Evolutionary conservation across 2,113 vertebrate genomes (phyloP).

Genomic region (Pygoscelis antarcticus): DNA sequence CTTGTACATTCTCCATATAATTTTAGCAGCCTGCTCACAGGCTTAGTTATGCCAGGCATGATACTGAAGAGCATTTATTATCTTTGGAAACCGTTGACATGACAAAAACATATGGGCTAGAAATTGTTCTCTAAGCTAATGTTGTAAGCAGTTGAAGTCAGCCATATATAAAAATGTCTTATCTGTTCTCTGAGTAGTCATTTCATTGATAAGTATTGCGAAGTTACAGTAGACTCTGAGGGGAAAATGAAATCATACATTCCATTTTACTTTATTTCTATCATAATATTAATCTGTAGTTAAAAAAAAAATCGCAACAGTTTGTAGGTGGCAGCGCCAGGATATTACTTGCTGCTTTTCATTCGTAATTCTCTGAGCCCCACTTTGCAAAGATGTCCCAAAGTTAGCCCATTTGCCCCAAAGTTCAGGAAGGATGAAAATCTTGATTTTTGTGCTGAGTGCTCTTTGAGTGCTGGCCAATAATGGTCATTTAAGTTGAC

Average conservation of each 20-base stretch:
- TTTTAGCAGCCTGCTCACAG: constrained; percentile 68
- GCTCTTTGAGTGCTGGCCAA: background rate
- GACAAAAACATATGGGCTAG: constrained; percentile 78
- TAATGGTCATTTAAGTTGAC: background rate
- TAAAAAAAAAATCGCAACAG: background rate
- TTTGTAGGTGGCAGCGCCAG: background rate
- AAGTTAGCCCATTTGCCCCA: background rate
- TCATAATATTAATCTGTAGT: background rate
- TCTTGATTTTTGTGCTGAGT: background rate
- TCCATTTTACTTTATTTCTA: background rate
- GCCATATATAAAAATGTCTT: background rate
- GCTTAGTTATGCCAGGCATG: constrained; percentile 74
- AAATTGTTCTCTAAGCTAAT: constrained; percentile 75
- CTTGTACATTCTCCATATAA: constrained; percentile 49
- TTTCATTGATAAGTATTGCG: background rate
- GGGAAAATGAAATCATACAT: background rate
- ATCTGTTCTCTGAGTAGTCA: background rate
- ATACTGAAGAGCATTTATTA: constrained; percentile 79
- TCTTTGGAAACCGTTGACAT: constrained; percentile 87
- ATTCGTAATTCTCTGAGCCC: background rate
- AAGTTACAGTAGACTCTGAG: background rate
- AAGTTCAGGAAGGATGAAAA: background rate
- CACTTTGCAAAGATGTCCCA: background rate
- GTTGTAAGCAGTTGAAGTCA: constrained; percentile 44
- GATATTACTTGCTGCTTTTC: background rate